phyloP scores from a whole-genome alignment of 2,113 vertebrate genomes.

The Phoxinus phoxinus region DNA sequence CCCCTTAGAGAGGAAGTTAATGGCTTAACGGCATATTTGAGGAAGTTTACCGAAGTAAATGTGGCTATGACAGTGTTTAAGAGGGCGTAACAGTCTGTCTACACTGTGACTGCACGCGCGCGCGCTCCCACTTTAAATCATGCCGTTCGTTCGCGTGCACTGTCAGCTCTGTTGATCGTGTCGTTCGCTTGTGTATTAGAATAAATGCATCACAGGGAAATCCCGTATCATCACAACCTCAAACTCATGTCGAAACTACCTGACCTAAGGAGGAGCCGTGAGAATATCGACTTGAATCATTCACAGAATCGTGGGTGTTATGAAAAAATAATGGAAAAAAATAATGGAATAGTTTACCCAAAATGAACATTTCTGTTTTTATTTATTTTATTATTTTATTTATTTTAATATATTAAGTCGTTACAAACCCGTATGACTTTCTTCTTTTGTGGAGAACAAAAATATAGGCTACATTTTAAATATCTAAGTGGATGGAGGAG shows the following conservation, averaged over 20 bases:
- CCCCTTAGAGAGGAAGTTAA: slow-evolving; percentile 56
- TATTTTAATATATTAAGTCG: no score
- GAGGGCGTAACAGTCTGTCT: slow-evolving; percentile 32
- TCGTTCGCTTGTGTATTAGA: no score
- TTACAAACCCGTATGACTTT: not conserved
- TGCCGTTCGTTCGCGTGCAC: not conserved
- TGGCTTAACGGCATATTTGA: slow-evolving; percentile 59
- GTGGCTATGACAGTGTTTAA: slow-evolving; percentile 46
- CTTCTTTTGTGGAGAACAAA: not conserved
- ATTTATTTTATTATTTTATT: not conserved
- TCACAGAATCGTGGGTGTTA: not conserved
- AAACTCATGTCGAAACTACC: not conserved
- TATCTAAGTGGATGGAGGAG: not conserved
- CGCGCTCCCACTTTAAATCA: not conserved
- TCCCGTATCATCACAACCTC: slow-evolving; percentile 5
- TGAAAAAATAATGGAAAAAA: not conserved
- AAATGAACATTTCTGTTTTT: not conserved
- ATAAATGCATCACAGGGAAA: slow-evolving; percentile 41
- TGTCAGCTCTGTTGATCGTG: not conserved
- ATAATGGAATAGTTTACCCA: not conserved
- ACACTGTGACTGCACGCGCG: not conserved
- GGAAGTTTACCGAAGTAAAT: slow-evolving; percentile 58
- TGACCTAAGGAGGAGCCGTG: not conserved
- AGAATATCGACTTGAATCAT: slow-evolving; percentile 10
- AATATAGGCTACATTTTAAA: not conserved